Conservation (phyloP, 1,140 invertebrate genomes). For the Panulirus ornatus region DNA sequence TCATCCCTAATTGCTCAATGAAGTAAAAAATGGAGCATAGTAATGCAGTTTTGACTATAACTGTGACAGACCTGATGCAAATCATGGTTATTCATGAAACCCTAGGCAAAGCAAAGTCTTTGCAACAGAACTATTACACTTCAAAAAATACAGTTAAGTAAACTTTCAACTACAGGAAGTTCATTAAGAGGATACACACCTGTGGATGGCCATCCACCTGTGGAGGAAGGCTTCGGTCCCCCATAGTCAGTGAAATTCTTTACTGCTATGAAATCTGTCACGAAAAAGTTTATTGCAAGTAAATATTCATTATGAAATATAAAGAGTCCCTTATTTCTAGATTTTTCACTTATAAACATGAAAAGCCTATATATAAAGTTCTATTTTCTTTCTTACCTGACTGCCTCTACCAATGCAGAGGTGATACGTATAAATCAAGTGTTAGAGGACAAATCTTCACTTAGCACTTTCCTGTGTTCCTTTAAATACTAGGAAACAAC, state of each 20-base stretch:
- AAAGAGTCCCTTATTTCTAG: no score
- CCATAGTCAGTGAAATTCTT: slow-evolving; percentile 10
- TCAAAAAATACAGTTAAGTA: background rate
- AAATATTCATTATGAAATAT: no score
- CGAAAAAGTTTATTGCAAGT: no score
- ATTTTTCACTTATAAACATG: no score
- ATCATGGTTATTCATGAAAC: background rate
- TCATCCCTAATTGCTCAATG: background rate
- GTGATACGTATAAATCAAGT: no score
- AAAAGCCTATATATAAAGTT: no score
- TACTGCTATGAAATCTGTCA: slow-evolving; percentile 1
- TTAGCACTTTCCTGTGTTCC: no score
- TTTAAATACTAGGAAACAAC: no score
- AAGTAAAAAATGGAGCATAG: background rate
- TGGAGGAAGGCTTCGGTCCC: slow-evolving; percentile 46
- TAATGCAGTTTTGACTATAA: background rate
- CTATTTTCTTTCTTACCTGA: no score
- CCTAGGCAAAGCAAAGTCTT: background rate
- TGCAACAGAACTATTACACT: background rate
- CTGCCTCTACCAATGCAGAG: no score
- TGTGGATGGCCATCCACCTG: slow-evolving; percentile 55
- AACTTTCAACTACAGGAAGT: background rate
- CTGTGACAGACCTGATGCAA: background rate
- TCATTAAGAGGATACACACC: slow-evolving; percentile 11
- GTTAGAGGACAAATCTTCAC: no score